Percentiles rank a stretch among this genome's conserved stretches.
phyloP scores from a whole-genome alignment of 2,888 invertebrate species.

The Perizoma affinitatum region DNA sequence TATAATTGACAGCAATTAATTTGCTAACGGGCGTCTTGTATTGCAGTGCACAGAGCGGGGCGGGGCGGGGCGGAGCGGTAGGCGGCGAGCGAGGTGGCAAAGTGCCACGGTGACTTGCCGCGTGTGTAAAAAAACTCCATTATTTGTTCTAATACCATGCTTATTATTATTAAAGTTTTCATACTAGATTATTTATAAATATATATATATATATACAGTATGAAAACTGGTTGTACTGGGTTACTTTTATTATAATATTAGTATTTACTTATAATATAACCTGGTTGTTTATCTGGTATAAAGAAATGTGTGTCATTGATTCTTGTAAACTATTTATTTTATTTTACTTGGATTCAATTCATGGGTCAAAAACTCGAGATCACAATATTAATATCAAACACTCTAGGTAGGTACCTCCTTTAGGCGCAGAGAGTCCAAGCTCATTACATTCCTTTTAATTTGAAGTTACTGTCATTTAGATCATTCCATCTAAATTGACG shows the following conservation, averaged over 20 bases:
- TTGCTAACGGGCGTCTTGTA: too few species aligned
- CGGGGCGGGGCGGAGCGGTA: not conserved
- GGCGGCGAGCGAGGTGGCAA: not conserved
- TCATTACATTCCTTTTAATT: constrained; percentile 5
- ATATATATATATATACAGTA: too few species aligned
- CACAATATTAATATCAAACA: constrained; percentile 11
- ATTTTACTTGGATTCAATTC: too few species aligned
- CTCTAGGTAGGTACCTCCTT: not conserved
- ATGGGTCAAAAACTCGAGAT: too few species aligned
- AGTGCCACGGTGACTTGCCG: too few species aligned
- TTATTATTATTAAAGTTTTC: not conserved
- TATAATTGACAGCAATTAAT: too few species aligned
- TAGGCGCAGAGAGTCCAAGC: not conserved
- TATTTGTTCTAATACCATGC: constrained; percentile 12
- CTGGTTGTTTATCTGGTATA: too few species aligned
- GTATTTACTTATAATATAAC: too few species aligned
- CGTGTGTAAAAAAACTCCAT: constrained; percentile 13
- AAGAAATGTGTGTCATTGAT: too few species aligned
- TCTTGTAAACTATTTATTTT: too few species aligned
- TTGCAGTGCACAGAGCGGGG: too few species aligned
- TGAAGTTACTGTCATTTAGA: constrained; percentile 8
- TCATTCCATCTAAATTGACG: constrained; percentile 14
- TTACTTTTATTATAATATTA: not conserved
- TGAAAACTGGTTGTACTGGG: not conserved
- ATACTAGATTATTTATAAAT: too few species aligned